Evolutionary conservation across 2,113 vertebrate species (phyloP), one percentile per base, ranked within the genome.

Genomic region (Scomber japonicus): DNA sequence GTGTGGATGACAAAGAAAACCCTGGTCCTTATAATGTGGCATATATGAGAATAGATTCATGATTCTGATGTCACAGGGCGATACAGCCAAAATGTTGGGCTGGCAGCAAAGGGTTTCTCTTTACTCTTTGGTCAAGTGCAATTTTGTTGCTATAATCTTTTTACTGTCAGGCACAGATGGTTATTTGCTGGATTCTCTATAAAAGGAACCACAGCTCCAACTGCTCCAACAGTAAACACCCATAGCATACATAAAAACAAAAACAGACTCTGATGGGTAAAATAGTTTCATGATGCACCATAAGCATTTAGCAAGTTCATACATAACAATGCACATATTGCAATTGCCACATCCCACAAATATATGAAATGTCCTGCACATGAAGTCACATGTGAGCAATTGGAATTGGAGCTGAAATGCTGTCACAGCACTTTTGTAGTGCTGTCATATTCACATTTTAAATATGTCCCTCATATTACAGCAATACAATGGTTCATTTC

Each of bases 401-500:
- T 45, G 8, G 19, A 65, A 14, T 12, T 48, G 19, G 46, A 72
- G 53, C 40, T 72, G 13, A 69, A 54, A 71, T 56, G 53, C 35
- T 68, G 46, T n/a, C 46, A 45, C 9, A 35, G 21, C 12, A 31
- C 30, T 72, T 68, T 63, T 51, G 11, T 12, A 64, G 19, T 70
- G 45, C 2, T 15, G 10, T 19, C 44, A 27, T 27, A 27, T 50
- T 75, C 66, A 61, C 21, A 74, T 4, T 53, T n/a, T 55, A 40
- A 69, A 40, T 65, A 40, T 31, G 60, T 40, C 56, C 31, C 55
- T 82, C 15, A 45, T 50, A 55, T 63, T 63, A 24, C 55, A 56
- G 12, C 11, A 59, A 45, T n/a, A 70, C 46, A 82, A 44, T 67
- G 62, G 44, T 78, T 78, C 7, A 40, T 64, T 78, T 70, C 17